Evolutionary conservation across 2,797 vertebrate species (phyloP).

Genomic region (Harpagifer antarcticus): DNA sequence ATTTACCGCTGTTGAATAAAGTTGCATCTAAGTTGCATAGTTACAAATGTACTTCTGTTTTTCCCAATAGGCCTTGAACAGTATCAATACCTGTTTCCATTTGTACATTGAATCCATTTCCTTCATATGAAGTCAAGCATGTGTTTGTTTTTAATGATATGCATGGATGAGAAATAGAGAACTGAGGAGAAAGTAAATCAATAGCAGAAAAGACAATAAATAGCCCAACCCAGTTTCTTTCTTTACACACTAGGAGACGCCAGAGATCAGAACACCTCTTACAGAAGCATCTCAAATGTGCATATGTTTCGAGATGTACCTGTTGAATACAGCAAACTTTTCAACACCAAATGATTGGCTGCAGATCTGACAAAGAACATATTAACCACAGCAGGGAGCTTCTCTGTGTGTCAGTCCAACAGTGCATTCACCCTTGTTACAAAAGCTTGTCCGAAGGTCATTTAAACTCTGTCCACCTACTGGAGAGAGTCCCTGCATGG

Average conservation of each 20-base stretch:
- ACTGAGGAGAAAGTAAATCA: not conserved
- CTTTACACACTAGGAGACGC: not conserved
- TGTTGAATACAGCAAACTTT: not conserved
- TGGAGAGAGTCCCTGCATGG: not conserved
- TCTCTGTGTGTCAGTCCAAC: constrained; percentile 24
- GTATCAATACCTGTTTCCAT: not conserved
- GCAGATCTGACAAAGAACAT: constrained; percentile 15
- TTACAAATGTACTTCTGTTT: no score
- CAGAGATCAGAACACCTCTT: constrained; percentile 4
- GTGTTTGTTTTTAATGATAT: not conserved
- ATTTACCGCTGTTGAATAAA: not conserved
- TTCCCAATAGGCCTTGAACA: no score
- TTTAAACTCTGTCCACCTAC: not conserved
- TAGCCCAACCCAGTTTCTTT: not conserved
- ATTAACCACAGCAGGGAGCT: constrained; percentile 30
- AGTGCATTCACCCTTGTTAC: constrained; percentile 55
- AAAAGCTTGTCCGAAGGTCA: constrained; percentile 42
- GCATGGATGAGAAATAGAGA: no score
- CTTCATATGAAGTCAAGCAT: not conserved
- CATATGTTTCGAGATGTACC: no score
- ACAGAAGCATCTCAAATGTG: not conserved
- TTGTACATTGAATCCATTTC: not conserved
- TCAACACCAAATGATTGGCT: not conserved
- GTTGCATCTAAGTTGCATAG: not conserved
- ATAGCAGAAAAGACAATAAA: not conserved